Conservation (phyloP, 2,113 vertebrate genomes). For the Neopipo cinnamomea region DNA sequence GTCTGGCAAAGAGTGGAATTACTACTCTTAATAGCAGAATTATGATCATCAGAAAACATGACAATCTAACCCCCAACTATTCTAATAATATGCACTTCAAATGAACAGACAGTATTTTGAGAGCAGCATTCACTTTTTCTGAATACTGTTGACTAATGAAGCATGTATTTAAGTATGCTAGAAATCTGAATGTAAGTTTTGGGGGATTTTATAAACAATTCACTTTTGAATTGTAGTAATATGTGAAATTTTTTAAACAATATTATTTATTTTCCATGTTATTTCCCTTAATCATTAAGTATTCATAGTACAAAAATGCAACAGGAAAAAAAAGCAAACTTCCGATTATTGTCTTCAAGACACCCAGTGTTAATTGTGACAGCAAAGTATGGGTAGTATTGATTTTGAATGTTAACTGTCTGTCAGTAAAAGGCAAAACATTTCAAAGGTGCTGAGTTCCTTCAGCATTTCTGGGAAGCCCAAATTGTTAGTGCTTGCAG, state of each 20-base stretch:
- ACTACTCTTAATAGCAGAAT: neutral
- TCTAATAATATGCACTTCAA: neutral
- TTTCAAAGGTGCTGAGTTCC: neutral
- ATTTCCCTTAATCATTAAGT: neutral
- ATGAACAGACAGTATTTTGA: neutral
- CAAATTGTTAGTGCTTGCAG: neutral
- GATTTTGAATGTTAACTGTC: neutral
- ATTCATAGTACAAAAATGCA: neutral
- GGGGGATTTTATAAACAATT: rapidly evolving
- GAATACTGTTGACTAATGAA: neutral
- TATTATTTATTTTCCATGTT: neutral
- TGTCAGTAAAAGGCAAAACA: neutral
- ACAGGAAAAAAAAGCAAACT: neutral
- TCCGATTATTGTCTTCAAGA: neutral
- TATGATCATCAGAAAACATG: neutral
- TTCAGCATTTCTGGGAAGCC: neutral
- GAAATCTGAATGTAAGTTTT: neutral
- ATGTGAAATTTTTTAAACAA: neutral
- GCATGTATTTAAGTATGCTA: neutral
- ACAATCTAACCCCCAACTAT: neutral
- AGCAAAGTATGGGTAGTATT: neutral
- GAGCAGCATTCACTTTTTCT: neutral
- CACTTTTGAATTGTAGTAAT: neutral
- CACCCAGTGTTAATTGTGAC: neutral
- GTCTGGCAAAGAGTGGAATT: neutral